These are phyloP conservation scores for Dexiosoma caninum DNA, from an alignment of 2,888 invertebrate species.

Conservation along the genomic window DNA sequence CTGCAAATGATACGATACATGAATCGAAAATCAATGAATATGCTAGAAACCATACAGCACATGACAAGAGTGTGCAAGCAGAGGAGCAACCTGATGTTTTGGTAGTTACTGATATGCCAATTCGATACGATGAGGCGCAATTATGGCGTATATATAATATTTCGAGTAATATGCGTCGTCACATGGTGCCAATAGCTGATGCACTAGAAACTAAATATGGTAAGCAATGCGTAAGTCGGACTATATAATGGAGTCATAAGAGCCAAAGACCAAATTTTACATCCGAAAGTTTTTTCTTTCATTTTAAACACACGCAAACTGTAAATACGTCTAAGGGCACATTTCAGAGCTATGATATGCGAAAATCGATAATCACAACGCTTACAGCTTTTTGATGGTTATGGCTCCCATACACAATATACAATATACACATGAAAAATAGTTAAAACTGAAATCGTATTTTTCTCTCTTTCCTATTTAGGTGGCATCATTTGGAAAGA, in stretches of 20 bases:
- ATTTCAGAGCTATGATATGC: too few relatives aligned
- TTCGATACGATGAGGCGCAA: conserved; percentile 73
- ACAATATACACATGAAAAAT: too few relatives aligned
- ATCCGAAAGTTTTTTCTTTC: too few relatives aligned
- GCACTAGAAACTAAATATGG: conserved; percentile 72
- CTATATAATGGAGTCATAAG: too few relatives aligned
- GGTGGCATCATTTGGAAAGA: conserved; percentile 76
- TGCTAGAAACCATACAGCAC: conserved; percentile 8
- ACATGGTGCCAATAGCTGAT: conserved; percentile 68
- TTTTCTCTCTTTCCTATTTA: conserved; percentile 38
- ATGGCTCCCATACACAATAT: too few relatives aligned
- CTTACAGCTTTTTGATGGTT: too few relatives aligned
- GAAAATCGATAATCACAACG: too few relatives aligned
- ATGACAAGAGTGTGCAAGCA: neutral
- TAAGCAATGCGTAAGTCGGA: conserved; percentile 28
- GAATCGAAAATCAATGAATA: conserved; percentile 63
- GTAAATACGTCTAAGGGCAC: too few relatives aligned
- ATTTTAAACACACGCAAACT: too few relatives aligned
- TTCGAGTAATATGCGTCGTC: conserved; percentile 66
- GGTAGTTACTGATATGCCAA: conserved; percentile 70
- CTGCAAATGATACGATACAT: conserved; percentile 66
- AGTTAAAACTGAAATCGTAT: conserved; percentile 21
- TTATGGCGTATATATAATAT: conserved; percentile 76
- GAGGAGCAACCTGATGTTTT: conserved; percentile 38
- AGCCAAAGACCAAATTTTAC: too few relatives aligned